Conservation (phyloP, 2,888 invertebrate genomes). For the Lepetodrilus schrolli region DNA sequence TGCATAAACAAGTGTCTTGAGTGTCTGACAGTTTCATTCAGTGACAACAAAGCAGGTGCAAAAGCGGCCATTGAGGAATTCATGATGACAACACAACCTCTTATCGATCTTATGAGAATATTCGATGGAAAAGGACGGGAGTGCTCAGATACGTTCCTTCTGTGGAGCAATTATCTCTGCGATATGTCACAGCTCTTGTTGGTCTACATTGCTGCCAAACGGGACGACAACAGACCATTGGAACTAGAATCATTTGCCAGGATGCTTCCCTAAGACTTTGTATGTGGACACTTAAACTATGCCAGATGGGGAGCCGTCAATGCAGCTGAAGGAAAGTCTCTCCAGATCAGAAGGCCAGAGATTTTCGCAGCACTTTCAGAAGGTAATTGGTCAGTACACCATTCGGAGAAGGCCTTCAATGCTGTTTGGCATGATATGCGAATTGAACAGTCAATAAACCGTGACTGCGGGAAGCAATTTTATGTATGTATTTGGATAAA, state of each 20-base stretch:
- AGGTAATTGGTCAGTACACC: not conserved
- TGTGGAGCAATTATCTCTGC: not conserved
- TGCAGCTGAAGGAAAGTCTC: not conserved
- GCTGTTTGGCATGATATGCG: not conserved
- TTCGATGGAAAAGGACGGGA: not conserved
- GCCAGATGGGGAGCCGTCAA: not conserved
- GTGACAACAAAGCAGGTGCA: not conserved
- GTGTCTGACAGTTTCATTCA: not conserved
- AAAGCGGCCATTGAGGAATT: not conserved
- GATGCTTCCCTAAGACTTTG: not conserved
- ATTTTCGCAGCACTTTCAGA: not conserved
- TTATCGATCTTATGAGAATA: not conserved
- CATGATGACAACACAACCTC: not conserved
- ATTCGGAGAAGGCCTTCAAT: not conserved
- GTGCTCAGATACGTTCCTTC: not conserved
- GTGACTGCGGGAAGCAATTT: not conserved
- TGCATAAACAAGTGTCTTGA: not conserved
- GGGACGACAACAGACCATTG: not conserved
- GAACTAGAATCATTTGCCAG: not conserved
- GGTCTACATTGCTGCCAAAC: not conserved
- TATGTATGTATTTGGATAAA: too few relatives aligned
- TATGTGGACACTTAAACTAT: not conserved
- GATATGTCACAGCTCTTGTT: not conserved
- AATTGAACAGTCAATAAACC: not conserved
- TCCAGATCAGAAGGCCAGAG: not conserved